Percentiles rank a stretch among this genome's conserved stretches.
Evolutionary conservation across 2,888 invertebrate genomes (phyloP).

Genomic region (Xanthorhoe spadicearia): DNA sequence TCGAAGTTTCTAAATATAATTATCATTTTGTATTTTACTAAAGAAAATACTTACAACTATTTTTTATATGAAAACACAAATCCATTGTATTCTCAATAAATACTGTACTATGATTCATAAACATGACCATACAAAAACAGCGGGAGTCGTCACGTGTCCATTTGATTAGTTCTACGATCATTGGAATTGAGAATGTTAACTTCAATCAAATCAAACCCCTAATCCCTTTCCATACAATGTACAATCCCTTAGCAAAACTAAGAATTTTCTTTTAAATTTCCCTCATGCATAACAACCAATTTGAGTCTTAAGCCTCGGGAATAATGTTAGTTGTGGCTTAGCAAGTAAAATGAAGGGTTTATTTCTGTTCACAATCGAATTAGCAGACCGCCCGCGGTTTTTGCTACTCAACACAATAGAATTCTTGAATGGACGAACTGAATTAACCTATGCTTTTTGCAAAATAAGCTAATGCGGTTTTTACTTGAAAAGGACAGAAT

Average conservation of each 20-base stretch:
- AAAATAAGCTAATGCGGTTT: constrained; percentile 44
- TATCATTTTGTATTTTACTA: too few relatives aligned
- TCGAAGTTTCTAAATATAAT: too few relatives aligned
- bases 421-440: constrained; percentile 60
- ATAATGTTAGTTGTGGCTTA: constrained; percentile 19
- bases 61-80: not conserved
- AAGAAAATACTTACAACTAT: too few relatives aligned
- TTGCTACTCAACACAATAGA: constrained; percentile 77
- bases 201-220: constrained; percentile 1
- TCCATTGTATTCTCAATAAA: constrained; percentile 35
- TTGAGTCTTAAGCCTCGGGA: not conserved
- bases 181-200: constrained; percentile 54
- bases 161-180: constrained; percentile 74
- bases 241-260: constrained; percentile 5
- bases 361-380: constrained; percentile 65
- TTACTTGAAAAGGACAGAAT: constrained; percentile 36
- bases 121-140: constrained; percentile 48
- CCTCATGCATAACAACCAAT: not conserved
- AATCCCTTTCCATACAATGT: not conserved
- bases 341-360: constrained; percentile 10
- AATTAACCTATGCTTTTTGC: constrained; percentile 57
- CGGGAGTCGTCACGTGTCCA: constrained; percentile 65
- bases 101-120: constrained; percentile 51
- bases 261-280: constrained; percentile 11
- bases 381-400: constrained; percentile 79